Conservation (phyloP, 2,888 invertebrate species). For the Panorpa germanica region DNA sequence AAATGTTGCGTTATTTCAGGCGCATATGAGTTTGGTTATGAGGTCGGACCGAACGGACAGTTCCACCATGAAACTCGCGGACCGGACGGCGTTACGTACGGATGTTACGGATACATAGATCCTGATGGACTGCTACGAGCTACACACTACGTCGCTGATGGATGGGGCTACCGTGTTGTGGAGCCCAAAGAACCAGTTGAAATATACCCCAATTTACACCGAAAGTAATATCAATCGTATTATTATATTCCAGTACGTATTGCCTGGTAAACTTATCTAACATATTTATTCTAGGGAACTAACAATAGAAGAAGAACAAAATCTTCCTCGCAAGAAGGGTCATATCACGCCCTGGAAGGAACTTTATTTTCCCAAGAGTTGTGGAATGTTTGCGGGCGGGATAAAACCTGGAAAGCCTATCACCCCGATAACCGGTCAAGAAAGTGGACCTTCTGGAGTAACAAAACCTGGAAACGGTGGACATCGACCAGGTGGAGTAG, state of each 20-base stretch:
- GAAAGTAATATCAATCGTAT: too few relatives aligned
- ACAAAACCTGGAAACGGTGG: slow-evolving; percentile 22
- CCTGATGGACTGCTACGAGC: slow-evolving; percentile 42
- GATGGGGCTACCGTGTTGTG: slow-evolving; percentile 56
- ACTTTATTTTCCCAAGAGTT: slow-evolving; percentile 52
- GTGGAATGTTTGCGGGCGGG: slow-evolving; percentile 32
- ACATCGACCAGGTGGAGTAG: slow-evolving; percentile 15
- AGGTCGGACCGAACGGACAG: slow-evolving; percentile 53
- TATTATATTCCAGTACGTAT: too few relatives aligned
- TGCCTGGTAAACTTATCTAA: too few relatives aligned
- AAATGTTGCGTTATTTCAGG: slow-evolving; percentile 24
- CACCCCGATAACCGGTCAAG: slow-evolving; percentile 20
- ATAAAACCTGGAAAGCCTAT: slow-evolving; percentile 19
- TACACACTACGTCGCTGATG: slow-evolving; percentile 60
- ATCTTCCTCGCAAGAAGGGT: too few relatives aligned
- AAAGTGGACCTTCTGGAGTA: slow-evolving; percentile 24
- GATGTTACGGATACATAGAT: slow-evolving; percentile 62
- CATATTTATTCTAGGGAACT: too few relatives aligned
- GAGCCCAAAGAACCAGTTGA: slow-evolving; percentile 48
- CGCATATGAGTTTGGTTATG: slow-evolving; percentile 60
- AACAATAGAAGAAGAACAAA: too few relatives aligned
- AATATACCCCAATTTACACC: slow-evolving; percentile 34
- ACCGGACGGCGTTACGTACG: slow-evolving; percentile 59
- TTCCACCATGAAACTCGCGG: slow-evolving; percentile 63
- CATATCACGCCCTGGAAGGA: slow-evolving; percentile 43